Conservation (phyloP, 2,888 invertebrate species). For the Dicyrtomina minuta region DNA sequence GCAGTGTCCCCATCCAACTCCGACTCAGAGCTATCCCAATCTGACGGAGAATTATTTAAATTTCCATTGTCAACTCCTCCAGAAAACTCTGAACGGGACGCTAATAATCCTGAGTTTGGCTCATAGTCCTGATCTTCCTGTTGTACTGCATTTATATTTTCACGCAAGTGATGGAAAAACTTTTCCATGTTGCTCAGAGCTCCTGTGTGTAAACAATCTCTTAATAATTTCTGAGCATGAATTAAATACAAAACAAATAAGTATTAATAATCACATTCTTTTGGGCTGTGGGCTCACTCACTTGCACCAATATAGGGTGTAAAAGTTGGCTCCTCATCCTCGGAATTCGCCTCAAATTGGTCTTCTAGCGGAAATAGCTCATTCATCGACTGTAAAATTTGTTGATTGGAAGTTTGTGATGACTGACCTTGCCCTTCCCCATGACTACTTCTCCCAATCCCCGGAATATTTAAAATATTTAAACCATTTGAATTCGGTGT, state of each 20-base stretch:
- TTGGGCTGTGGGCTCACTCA: conserved; percentile 7
- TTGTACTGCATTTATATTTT: conserved; percentile 35
- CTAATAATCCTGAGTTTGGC: conserved; percentile 6
- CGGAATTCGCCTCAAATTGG: neutral
- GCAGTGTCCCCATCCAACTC: neutral
- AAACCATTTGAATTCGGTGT: neutral
- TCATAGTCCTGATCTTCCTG: conserved; percentile 18
- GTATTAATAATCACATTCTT: no score
- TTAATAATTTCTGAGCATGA: no score
- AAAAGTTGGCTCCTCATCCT: conserved; percentile 32
- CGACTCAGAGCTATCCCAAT: conserved; percentile 10
- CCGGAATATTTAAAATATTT: neutral
- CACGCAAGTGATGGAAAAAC: conserved; percentile 37
- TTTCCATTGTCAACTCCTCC: no score
- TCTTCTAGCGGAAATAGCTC: neutral
- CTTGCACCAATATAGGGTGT: conserved; percentile 36
- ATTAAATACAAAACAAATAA: no score
- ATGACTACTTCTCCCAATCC: neutral
- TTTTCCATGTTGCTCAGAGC: conserved; percentile 39
- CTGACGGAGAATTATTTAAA: neutral
- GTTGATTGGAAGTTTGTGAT: neutral
- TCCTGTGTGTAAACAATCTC: conserved; percentile 7
- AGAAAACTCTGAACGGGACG: no score
- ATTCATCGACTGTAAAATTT: neutral
- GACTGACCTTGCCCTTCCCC: neutral